Conservation (phyloP, 2,888 invertebrate species). For the Ceramica pisi region DNA sequence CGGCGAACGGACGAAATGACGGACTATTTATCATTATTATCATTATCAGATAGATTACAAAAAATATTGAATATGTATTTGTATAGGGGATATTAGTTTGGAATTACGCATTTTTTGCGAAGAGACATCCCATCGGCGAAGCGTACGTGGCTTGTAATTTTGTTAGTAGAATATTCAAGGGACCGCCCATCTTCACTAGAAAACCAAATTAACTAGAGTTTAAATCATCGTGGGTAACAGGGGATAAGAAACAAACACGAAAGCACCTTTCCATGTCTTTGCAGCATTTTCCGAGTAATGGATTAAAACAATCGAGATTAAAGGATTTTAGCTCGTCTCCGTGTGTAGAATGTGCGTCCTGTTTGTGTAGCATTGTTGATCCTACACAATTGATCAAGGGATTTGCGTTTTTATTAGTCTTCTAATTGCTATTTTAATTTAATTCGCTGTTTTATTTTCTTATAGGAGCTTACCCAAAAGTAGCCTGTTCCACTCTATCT, state of each 20-base stretch:
- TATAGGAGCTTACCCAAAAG: no score
- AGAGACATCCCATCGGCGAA: no score
- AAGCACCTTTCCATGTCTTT: slow-evolving; percentile 8
- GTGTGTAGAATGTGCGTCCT: slow-evolving; percentile 32
- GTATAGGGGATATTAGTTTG: no score
- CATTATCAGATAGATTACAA: no score
- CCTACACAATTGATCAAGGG: slow-evolving; percentile 22
- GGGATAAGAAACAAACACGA: slow-evolving; percentile 12
- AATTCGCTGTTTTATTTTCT: no score
- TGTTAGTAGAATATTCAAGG: not conserved
- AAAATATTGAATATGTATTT: no score
- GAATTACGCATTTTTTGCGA: no score
- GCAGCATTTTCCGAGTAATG: slow-evolving; percentile 52
- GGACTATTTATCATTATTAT: no score
- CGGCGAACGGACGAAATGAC: no score
- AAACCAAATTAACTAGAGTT: not conserved
- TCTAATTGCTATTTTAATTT: not conserved
- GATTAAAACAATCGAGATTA: slow-evolving; percentile 41
- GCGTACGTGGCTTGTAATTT: no score
- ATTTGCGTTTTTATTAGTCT: not conserved
- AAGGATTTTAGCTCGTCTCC: slow-evolving; percentile 44
- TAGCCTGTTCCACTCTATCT: no score
- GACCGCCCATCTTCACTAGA: not conserved
- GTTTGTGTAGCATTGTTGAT: slow-evolving; percentile 45
- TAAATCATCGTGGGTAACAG: slow-evolving; percentile 11